Evolutionary conservation across 1,140 invertebrate species (phyloP).

Genomic region (Steinernema khuongi): DNA sequence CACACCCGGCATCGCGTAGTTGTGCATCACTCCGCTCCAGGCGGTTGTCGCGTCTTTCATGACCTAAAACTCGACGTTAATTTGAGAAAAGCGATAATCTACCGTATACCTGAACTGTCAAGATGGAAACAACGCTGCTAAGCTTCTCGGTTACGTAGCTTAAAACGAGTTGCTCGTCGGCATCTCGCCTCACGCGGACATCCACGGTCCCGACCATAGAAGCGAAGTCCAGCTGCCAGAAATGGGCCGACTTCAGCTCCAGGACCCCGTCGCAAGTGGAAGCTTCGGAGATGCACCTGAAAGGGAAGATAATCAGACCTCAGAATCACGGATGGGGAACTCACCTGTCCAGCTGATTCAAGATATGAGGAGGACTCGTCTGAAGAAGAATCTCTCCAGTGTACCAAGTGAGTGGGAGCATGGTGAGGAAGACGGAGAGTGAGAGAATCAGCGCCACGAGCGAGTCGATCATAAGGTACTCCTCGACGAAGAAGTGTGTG

Average conservation of each 20-base stretch:
- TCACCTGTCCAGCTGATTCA: constrained; percentile 56
- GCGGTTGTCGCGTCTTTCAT: constrained; percentile 30
- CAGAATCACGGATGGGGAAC: constrained; percentile 15
- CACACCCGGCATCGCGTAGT: neutral
- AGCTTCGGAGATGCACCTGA: constrained; percentile 66
- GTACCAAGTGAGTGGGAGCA: constrained; percentile 53
- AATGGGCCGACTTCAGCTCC: constrained; percentile 69
- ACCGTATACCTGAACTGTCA: constrained; percentile 67
- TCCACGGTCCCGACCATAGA: constrained; percentile 65
- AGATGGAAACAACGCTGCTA: constrained; percentile 63
- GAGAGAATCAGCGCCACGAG: constrained; percentile 42
- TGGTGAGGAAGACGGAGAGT: constrained; percentile 51
- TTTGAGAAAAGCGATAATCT: constrained; percentile 56
- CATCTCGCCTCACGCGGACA: constrained; percentile 67
- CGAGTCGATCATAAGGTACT: constrained; percentile 22
- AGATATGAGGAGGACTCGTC: constrained; percentile 52
- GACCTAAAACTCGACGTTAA: constrained; percentile 19
- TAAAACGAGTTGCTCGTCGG: constrained; percentile 68
- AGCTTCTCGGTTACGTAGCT: constrained; percentile 66
- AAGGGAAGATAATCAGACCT: neutral
- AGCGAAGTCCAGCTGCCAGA: constrained; percentile 70
- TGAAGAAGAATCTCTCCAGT: constrained; percentile 56
- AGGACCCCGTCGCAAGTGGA: constrained; percentile 69
- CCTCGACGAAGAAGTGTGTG: constrained; percentile 43
- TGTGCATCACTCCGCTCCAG: neutral